Percentiles rank a stretch among this genome's conserved stretches.
phyloP scores from a whole-genome alignment of 1,140 invertebrate genomes.

The Aphaenogaster rudis region DNA sequence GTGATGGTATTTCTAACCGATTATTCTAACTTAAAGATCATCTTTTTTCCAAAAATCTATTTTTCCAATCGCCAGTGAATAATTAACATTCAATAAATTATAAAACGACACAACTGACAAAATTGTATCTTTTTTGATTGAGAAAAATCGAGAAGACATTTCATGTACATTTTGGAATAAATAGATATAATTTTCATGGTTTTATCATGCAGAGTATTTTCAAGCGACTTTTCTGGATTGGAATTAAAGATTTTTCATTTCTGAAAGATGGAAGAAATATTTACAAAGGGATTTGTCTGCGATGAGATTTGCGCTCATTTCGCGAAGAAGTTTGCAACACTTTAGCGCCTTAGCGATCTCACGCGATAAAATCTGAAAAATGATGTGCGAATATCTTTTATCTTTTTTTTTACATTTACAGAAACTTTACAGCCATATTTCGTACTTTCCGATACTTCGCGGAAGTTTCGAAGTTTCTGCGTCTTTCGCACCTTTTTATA shows the following conservation, averaged over 20 bases:
- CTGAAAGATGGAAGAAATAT: neutral
- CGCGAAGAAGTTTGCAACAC: neutral
- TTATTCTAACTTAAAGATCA: too few species aligned
- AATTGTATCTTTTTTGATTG: neutral
- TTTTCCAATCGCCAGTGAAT: too few species aligned
- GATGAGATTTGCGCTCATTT: neutral
- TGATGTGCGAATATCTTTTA: neutral
- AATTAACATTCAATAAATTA: too few species aligned
- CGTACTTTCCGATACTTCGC: slow-evolving; percentile 8
- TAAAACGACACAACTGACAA: too few species aligned
- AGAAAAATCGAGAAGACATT: neutral
- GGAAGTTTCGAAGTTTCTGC: slow-evolving; percentile 14
- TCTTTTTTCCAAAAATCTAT: too few species aligned
- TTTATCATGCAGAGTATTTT: neutral
- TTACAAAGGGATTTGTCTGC: neutral
- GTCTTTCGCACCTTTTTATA: slow-evolving; percentile 19
- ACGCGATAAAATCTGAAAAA: neutral
- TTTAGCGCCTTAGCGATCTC: neutral
- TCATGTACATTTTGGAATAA: neutral
- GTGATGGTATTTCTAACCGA: too few species aligned
- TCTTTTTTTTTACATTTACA: neutral
- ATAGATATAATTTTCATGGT: neutral
- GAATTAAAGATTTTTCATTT: neutral
- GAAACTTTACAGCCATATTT: slow-evolving; percentile 34
- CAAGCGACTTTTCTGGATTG: neutral